Conservation (phyloP, 2,888 invertebrate genomes). For the Sarcophaga carnaria region DNA sequence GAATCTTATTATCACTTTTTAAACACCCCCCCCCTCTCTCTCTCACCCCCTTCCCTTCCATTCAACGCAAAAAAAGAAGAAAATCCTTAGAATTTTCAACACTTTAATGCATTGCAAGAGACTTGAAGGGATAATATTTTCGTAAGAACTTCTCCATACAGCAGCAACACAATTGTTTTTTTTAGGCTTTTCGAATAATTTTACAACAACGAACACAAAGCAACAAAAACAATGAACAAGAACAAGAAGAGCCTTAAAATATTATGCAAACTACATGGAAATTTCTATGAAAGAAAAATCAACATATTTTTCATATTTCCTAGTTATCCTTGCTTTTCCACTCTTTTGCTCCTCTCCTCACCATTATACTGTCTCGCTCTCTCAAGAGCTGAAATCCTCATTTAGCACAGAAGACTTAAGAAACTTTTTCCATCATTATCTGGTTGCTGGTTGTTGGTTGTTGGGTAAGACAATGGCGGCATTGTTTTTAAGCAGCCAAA, state of each 20-base stretch:
- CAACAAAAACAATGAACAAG: constrained; percentile 4
- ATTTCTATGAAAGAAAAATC: constrained; percentile 42
- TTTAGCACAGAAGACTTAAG: background rate
- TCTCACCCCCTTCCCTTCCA: too few species aligned
- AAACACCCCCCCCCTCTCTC: background rate
- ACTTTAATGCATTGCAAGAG: constrained; percentile 20
- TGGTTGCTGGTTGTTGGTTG: background rate
- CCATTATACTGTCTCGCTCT: too few species aligned
- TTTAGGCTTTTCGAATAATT: background rate
- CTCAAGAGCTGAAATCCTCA: too few species aligned
- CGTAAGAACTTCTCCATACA: constrained; percentile 11
- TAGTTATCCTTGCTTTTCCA: background rate
- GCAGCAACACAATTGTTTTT: constrained; percentile 6
- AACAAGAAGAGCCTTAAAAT: constrained; percentile 27
- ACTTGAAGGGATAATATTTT: constrained; percentile 34
- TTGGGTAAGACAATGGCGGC: background rate
- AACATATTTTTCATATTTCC: constrained; percentile 51
- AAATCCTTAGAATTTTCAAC: constrained; percentile 4
- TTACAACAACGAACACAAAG: background rate
- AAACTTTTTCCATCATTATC: constrained; percentile 3
- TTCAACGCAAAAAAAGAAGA: background rate
- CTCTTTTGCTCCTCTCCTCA: background rate
- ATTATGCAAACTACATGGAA: constrained; percentile 63
- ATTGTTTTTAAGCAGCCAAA: background rate
- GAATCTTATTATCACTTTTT: constrained; percentile 33